Evolutionary conservation across 2,888 invertebrate genomes (phyloP), one percentile per base, ranked within the genome.

Genomic region (Epinotia demarniana): DNA sequence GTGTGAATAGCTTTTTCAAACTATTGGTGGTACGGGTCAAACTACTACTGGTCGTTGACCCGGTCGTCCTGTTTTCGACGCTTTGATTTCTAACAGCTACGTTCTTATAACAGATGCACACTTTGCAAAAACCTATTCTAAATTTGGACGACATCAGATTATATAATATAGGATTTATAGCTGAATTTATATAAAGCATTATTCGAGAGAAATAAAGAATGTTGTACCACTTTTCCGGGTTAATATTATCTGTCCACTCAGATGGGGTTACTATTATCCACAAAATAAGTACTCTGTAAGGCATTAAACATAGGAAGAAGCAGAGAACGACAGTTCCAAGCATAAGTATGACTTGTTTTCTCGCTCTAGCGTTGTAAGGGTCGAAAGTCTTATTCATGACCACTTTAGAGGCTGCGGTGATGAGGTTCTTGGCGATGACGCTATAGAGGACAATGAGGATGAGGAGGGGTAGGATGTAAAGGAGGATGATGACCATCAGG

Each of bases 131-230:
- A 0, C 97, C 97, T 73, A 96, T 95, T 3, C 98, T 96, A 86
- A 98, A 98, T 91, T 98, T 98, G 3, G 98, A 97, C 60, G 98
- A 98, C 97, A 98, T 98, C 78, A 98, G 93, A 87, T 98, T 98
- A 87, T 98, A 98, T n/a, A 98, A 92, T 80, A 98, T 97, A 0
- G 98, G 98, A 90, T 98, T 98, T 80, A 98, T 95, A 58, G 98
- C 98, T 4, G 98, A 98, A 89, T 98, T 98, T 78, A 98, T 94
- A 85, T 98, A 98, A 71, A 97, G 93, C 97, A 98, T 97, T 67
- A 98, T 96, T 79, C 98, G 95, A 78, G 97, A 97, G 86, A 98
- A 97, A 87, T 97, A 97, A 49, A 98, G 90, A 67, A 98, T 94
- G 84, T 96, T 97, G 86, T 97, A 97, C 92, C 97, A 98, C 75